phyloP scores from a whole-genome alignment of 1,140 invertebrate species.

The Monomorium pharaonis region DNA sequence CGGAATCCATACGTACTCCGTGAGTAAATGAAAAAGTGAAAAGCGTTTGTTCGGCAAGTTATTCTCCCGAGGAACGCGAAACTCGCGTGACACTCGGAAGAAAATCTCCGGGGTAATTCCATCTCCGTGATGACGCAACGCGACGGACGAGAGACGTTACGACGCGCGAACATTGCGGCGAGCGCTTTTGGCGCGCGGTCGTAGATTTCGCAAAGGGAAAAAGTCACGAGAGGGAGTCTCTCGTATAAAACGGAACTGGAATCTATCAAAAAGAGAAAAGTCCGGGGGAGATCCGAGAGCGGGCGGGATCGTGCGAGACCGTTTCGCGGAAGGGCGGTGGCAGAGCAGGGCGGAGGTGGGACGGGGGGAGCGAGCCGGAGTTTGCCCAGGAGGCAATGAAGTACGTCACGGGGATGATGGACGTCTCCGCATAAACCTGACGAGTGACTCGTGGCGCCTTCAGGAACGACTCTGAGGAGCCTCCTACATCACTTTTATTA shows the following conservation, averaged over 20 bases:
- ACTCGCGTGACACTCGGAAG: not conserved
- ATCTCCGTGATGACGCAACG: not conserved
- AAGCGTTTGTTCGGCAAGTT: not conserved
- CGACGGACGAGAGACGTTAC: constrained; percentile 13
- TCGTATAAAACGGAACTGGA: constrained; percentile 51
- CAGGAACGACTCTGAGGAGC: constrained; percentile 90
- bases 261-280: constrained; percentile 48
- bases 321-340: not conserved
- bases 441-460: constrained; percentile 88
- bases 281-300: not conserved
- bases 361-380: constrained; percentile 72
- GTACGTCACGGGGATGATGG: constrained; percentile 86
- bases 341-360: constrained; percentile 28
- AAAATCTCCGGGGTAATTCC: not conserved
- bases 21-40: not conserved
- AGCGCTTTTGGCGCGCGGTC: constrained; percentile 1
- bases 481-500: constrained; percentile 92
- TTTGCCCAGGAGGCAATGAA: constrained; percentile 83
- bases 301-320: constrained; percentile 28
- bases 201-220: constrained; percentile 31
- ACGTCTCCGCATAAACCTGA: constrained; percentile 86
- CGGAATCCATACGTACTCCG: not conserved
- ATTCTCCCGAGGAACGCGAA: not conserved
- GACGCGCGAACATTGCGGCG: constrained; percentile 31
- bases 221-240: constrained; percentile 36